Evolutionary conservation across 2,797 vertebrate species (phyloP), one percentile per base, ranked within the genome.

Genomic region (Austrolebias charrua): DNA sequence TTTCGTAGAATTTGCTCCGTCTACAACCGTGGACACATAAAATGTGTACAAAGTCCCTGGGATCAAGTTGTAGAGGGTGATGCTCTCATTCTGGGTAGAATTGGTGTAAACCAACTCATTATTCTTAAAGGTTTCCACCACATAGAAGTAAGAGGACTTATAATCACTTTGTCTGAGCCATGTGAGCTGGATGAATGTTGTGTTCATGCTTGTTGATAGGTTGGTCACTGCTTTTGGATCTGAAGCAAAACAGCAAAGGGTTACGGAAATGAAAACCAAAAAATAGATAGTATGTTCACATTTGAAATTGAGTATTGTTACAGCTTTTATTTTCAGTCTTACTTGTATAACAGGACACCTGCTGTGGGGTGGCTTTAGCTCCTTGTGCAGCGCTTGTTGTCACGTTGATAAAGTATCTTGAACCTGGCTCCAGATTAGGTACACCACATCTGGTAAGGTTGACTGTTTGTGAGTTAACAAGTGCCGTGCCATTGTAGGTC

Each of bases 41-140:
- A 91, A 86, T 16, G 12, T 76, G 73, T 90, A 88, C 2, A 3
- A 13, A 13, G 2, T 29, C 66, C 91, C 90, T 44, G 90, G 72
- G 0, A 0, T 60, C 47, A 92, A 73, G 15, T 0, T 0, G 16
- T 1, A 0, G 56, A 92, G 51, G 28, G 44, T 71, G 44, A 61
- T 72, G 0, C 0, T 69, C 54, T 89, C 72, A 0, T 0, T 16
- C 2, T 0, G 0, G 2, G 65, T 80, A 4, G 62, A 55, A 10
- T 0, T 0, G 9, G 13, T 74, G 1, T 7, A 4, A 40, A 73
- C 12, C 51, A 15, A 2, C 2, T 0, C 2, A n/a, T 0, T 0
- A 6, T 1, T 38, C 13, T 18, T 14, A 15, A 13, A 10, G 1
- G 50, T 65, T 16, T 1, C 31, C 63, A 90, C 75, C 60, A 48